Percentiles rank a stretch among this genome's conserved stretches.
phyloP scores from a whole-genome alignment of 2,888 invertebrate species.

The Oconnorella tubifera region DNA sequence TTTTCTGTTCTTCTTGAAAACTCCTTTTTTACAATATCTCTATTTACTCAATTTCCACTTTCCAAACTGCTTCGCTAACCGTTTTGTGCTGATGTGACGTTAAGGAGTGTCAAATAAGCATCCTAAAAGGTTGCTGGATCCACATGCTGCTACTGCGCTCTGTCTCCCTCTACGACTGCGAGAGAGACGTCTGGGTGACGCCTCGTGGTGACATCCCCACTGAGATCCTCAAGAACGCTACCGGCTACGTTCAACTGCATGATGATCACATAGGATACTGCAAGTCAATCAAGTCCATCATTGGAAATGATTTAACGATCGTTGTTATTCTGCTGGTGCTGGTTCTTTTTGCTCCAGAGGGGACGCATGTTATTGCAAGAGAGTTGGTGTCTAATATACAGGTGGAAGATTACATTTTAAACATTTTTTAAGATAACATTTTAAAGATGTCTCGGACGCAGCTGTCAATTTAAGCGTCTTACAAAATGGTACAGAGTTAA shows the following conservation, averaged over 20 bases:
- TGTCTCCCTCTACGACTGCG: constrained; percentile 84
- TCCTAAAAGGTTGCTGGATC: constrained; percentile 70
- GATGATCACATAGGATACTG: constrained; percentile 51
- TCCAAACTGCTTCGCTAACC: too few species aligned
- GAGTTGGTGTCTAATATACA: constrained; percentile 46
- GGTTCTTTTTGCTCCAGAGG: constrained; percentile 79
- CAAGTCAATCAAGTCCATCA: constrained; percentile 46
- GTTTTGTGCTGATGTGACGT: too few species aligned
- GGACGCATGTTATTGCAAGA: constrained; percentile 64
- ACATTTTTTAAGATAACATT: background rate
- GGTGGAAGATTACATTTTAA: constrained; percentile 29
- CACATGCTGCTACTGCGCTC: constrained; percentile 76
- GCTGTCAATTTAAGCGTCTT: too few species aligned
- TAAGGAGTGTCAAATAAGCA: constrained; percentile 74
- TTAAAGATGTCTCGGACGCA: too few species aligned
- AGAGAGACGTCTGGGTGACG: constrained; percentile 80
- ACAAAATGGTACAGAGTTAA: too few species aligned
- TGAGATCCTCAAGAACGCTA: constrained; percentile 84
- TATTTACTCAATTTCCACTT: too few species aligned
- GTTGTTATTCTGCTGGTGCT: constrained; percentile 88
- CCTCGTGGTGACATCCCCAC: constrained; percentile 70
- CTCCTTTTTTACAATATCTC: too few species aligned
- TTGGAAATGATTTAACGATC: constrained; percentile 79
- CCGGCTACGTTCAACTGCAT: constrained; percentile 56
- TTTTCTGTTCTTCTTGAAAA: too few species aligned